phyloP scores from a whole-genome alignment of 2,113 vertebrate species.

The Tragelaphus imberbis region DNA sequence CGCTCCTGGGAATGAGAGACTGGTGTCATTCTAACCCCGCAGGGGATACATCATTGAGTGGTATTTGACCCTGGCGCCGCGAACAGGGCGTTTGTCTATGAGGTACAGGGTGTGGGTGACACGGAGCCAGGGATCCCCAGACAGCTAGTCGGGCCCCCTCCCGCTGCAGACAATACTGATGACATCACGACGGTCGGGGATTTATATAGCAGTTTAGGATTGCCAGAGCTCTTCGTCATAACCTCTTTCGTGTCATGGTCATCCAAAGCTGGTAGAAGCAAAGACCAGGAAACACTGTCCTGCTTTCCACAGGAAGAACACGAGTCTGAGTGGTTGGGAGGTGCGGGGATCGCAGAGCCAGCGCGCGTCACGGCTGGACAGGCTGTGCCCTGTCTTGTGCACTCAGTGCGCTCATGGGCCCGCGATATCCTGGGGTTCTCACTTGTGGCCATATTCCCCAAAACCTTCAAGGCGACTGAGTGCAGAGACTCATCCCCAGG shows the following conservation, averaged over 20 bases:
- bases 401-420: neutral
- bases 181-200: neutral
- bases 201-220: neutral
- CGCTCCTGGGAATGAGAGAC: neutral
- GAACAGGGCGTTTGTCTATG: neutral
- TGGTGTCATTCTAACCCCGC: neutral
- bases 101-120: neutral
- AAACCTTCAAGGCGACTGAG: neutral
- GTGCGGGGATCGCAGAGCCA: neutral
- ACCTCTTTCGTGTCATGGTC: neutral
- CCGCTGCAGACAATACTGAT: neutral
- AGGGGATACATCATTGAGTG: neutral
- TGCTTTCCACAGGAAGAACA: neutral
- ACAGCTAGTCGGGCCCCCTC: neutral
- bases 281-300: neutral
- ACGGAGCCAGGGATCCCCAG: neutral
- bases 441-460: neutral
- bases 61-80: neutral
- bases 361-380: accelerated
- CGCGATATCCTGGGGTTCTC: neutral
- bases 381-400: neutral
- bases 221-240: neutral
- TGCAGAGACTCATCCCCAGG: no score
- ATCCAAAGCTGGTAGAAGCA: neutral
- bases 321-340: neutral